These are phyloP conservation scores for Leucophenga varia DNA, from an alignment of 1,140 invertebrate genomes.

Conservation along the genomic window DNA sequence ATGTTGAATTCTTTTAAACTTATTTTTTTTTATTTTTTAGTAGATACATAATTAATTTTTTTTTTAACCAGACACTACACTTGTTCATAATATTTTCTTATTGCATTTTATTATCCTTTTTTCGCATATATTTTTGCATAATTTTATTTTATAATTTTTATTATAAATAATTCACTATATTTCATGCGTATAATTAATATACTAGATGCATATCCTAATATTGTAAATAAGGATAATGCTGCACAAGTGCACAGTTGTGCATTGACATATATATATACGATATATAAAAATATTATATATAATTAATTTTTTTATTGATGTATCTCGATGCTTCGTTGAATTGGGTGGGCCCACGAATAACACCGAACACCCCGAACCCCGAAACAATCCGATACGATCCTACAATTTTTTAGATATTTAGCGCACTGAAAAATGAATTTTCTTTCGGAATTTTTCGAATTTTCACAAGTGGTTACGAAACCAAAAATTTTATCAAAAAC, in stretches of 20 bases:
- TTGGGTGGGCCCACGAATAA: conserved; percentile 30
- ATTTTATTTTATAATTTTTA: neutral
- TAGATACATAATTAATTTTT: conserved; percentile 4
- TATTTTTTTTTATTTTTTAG: conserved; percentile 18
- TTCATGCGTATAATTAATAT: no score
- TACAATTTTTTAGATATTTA: conserved; percentile 55
- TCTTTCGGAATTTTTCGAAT: conserved; percentile 33
- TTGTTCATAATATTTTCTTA: no score
- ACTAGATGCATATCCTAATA: no score
- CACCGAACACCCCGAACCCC: conserved; percentile 24
- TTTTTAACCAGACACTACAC: no score
- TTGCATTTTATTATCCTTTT: neutral
- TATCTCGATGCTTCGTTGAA: conserved; percentile 32
- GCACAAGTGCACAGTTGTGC: conserved; percentile 5
- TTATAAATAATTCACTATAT: no score
- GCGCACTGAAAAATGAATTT: conserved; percentile 54
- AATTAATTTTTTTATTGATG: conserved; percentile 18
- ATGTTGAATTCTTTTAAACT: no score
- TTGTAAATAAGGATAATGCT: conserved; percentile 31
- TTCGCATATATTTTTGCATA: conserved; percentile 8
- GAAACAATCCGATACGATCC: conserved; percentile 24
- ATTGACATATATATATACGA: conserved; percentile 6
- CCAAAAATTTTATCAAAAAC: conserved; percentile 41
- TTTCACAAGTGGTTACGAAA: conserved; percentile 53
- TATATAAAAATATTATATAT: conserved; percentile 18